Conservation (phyloP, 2,113 vertebrate species). For the Lepus timidus region DNA sequence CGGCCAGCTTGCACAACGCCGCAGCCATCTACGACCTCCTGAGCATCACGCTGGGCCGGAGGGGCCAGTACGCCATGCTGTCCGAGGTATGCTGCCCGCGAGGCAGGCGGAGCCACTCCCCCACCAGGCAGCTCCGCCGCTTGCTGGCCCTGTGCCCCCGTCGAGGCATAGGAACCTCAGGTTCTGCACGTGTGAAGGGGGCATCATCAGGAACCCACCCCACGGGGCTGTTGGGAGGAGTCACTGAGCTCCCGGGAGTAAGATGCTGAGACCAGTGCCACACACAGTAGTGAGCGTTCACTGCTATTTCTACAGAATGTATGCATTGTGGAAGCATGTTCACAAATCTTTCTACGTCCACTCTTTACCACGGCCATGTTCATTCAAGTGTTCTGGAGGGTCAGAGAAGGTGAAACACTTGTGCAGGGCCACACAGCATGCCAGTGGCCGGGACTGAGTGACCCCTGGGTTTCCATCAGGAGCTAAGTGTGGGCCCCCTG, state of each 20-base stretch:
- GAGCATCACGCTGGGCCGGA: constrained; percentile 96
- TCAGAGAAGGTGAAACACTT: not conserved
- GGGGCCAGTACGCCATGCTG: constrained; percentile 98
- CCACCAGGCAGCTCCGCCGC: not conserved
- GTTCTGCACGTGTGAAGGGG: not conserved
- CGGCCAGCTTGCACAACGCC: constrained; percentile 93
- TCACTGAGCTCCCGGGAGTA: too few species aligned
- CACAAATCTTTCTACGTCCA: not conserved
- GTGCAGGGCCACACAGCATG: not conserved
- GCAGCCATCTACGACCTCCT: constrained; percentile 97
- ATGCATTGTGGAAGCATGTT: not conserved
- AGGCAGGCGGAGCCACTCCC: not conserved
- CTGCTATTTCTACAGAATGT: not conserved
- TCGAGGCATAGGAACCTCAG: not conserved
- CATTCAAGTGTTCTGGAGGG: not conserved
- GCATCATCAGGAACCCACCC: not conserved
- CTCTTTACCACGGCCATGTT: not conserved
- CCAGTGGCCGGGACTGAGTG: not conserved
- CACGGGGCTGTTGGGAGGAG: too few species aligned
- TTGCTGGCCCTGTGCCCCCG: not conserved
- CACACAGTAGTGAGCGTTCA: not conserved
- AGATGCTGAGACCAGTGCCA: not conserved
- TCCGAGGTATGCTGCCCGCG: constrained; percentile 91
- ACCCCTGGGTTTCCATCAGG: not conserved
- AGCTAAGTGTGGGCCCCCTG: not conserved